Evolutionary conservation across 2,797 vertebrate genomes (phyloP).

Genomic region (Arremon aurantiirostris): DNA sequence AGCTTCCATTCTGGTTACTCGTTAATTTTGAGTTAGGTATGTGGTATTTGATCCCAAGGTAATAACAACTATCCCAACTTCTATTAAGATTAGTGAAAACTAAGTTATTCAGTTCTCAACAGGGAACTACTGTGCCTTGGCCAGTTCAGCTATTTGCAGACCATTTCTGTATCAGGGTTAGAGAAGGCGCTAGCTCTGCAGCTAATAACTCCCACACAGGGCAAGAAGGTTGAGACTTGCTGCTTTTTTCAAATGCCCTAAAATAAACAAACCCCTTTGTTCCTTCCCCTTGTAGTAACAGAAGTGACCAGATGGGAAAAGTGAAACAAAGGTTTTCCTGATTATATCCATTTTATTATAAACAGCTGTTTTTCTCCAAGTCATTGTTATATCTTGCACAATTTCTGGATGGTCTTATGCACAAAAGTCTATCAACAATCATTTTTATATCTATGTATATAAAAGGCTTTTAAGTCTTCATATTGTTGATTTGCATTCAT

Average conservation of each 20-base stretch:
- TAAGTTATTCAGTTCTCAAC: not conserved
- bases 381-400: not conserved
- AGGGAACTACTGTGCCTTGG: not conserved
- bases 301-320: slow-evolving; percentile 31
- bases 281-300: slow-evolving; percentile 7
- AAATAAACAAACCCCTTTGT: slow-evolving; percentile 19
- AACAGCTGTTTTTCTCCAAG: not conserved
- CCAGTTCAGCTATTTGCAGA: not conserved
- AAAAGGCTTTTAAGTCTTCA: not conserved
- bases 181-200: not conserved
- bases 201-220: not conserved
- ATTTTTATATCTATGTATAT: not conserved
- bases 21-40: not conserved
- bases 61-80: not conserved
- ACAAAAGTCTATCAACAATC: not conserved
- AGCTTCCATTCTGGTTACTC: not conserved
- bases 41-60: not conserved
- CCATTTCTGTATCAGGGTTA: not conserved
- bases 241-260: not conserved
- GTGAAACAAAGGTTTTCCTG: slow-evolving; percentile 40
- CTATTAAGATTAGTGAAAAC: not conserved
- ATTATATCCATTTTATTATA: slow-evolving; percentile 23
- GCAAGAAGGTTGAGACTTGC: not conserved
- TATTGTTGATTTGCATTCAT: not conserved
- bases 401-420: not conserved